Evolutionary conservation across 2,797 vertebrate species (phyloP).

Genomic region (Odontamblyopus lacepedii): DNA sequence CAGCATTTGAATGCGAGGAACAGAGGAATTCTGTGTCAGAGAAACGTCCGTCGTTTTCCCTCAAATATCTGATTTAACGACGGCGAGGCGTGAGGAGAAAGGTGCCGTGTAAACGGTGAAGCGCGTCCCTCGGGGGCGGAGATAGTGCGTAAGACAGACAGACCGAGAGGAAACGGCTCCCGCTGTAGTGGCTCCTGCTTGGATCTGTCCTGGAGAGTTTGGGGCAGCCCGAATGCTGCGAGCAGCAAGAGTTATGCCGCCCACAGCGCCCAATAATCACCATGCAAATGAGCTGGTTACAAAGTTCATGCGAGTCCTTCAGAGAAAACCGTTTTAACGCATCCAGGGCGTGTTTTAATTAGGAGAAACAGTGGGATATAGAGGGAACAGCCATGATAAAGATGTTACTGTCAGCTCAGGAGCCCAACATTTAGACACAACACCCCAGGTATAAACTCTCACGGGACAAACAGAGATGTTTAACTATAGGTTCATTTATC

Average conservation of each 20-base stretch:
- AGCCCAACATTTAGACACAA: neutral
- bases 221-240: conserved; percentile 27
- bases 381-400: neutral
- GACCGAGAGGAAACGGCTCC: conserved; percentile 40
- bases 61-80: conserved; percentile 45
- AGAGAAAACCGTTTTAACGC: neutral
- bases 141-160: conserved; percentile 61
- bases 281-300: conserved; percentile 8
- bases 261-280: conserved; percentile 33
- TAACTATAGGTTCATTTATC: neutral
- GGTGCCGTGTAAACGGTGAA: conserved; percentile 47
- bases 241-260: conserved; percentile 16
- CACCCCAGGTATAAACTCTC: neutral
- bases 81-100: conserved; percentile 27
- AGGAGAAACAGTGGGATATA: neutral
- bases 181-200: conserved; percentile 3
- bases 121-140: conserved; percentile 67
- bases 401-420: neutral
- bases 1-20: conserved; percentile 25
- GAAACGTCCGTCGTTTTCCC: conserved; percentile 34
- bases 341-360: neutral
- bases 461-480: neutral
- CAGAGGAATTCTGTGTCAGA: conserved; percentile 26
- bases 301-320: conserved; percentile 43
- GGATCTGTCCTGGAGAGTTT: conserved; percentile 36